Conservation (phyloP, 2,888 invertebrate genomes). For the Pristionchus mayeri region DNA sequence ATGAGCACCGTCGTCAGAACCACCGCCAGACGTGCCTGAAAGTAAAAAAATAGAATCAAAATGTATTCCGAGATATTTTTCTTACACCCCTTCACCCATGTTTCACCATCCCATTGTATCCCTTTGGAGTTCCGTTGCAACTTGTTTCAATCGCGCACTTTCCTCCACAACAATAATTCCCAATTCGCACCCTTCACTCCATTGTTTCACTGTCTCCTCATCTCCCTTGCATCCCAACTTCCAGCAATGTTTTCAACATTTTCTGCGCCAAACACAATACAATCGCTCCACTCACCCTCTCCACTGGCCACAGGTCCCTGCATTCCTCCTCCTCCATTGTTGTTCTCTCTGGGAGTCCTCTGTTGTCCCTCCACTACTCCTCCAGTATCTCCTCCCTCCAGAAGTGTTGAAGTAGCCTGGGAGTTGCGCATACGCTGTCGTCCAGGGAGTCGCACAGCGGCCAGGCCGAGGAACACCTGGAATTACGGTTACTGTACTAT, state of each 20-base stretch:
- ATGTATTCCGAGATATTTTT: no score
- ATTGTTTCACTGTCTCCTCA: not conserved
- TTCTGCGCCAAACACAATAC: no score
- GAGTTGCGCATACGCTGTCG: constrained; percentile 90
- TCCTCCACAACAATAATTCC: not conserved
- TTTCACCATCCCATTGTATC: no score
- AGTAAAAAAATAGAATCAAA: no score
- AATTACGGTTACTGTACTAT: not conserved
- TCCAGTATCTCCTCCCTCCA: constrained; percentile 42
- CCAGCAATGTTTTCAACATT: not conserved
- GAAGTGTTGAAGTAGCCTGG: constrained; percentile 52
- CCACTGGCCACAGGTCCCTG: not conserved
- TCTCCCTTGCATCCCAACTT: not conserved
- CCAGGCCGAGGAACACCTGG: constrained; percentile 88
- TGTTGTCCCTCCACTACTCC: not conserved
- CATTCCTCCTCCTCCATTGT: not conserved
- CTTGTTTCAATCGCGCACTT: not conserved
- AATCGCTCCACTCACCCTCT: constrained; percentile 26
- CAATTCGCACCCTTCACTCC: not conserved
- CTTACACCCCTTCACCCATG: not conserved
- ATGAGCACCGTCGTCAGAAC: constrained; percentile 62
- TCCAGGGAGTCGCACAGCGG: constrained; percentile 96
- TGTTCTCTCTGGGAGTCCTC: constrained; percentile 1
- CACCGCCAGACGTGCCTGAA: constrained; percentile 60
- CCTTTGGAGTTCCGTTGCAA: not conserved